Evolutionary conservation across 35 echinoderm and acorn worm genomes (phyloP).

Genomic region (Eucidaris tribuloides): DNA sequence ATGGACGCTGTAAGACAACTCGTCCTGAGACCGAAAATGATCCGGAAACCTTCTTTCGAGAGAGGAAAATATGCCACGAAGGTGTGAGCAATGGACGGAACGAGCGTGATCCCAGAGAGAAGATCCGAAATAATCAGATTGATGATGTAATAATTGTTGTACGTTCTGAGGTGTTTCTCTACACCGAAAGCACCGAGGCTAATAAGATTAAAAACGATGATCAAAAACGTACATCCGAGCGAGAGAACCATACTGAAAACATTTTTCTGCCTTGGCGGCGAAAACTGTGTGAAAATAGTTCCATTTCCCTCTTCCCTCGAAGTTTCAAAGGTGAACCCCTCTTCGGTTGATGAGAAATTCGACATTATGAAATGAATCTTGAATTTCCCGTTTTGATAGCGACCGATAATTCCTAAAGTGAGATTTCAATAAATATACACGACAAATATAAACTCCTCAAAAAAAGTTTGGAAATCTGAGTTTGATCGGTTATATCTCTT

Average conservation of each 20-base stretch:
- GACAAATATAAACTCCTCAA: too few relatives aligned
- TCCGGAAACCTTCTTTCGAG: neutral
- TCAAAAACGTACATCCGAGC: neutral
- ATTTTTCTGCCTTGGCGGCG: too few relatives aligned
- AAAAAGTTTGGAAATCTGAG: too few relatives aligned
- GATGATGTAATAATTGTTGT: conserved; percentile 36
- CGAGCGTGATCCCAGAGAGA: neutral
- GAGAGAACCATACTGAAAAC: neutral
- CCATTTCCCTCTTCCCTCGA: too few relatives aligned
- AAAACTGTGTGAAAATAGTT: too few relatives aligned
- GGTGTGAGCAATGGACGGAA: neutral
- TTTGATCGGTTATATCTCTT: too few relatives aligned
- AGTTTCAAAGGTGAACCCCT: too few relatives aligned
- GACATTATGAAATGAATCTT: too few relatives aligned
- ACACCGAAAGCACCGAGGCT: neutral
- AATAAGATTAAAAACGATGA: conserved; percentile 4
- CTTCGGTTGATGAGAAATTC: too few relatives aligned
- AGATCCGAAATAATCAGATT: conserved; percentile 25
- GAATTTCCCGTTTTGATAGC: too few relatives aligned
- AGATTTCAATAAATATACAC: too few relatives aligned
- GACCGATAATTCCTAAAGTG: too few relatives aligned
- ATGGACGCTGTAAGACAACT: neutral
- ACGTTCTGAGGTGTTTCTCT: conserved; percentile 34
- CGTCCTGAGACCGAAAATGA: neutral
- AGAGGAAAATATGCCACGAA: neutral